Percentiles rank a stretch among this genome's conserved stretches.
Evolutionary conservation across 2,888 invertebrate species (phyloP).

Genomic region (Melanchra persicariae): DNA sequence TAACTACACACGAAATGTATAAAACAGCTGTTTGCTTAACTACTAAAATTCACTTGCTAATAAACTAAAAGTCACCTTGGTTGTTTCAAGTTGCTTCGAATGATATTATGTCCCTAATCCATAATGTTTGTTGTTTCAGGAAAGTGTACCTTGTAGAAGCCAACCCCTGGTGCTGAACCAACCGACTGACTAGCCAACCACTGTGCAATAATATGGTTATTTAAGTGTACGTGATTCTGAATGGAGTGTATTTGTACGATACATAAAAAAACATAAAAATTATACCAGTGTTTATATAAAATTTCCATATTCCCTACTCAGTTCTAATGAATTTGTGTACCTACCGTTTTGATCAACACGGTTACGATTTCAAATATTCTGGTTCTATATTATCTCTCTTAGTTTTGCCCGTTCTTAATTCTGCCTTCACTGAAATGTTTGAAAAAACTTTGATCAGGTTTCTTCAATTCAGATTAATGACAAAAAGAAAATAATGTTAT

Average conservation of each 20-base stretch:
- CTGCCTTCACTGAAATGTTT: not conserved
- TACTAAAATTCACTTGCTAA: not conserved
- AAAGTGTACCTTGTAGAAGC: constrained; percentile 44
- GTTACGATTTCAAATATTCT: too few relatives aligned
- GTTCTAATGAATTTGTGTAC: too few relatives aligned
- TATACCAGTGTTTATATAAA: not conserved
- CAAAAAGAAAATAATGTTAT: too few relatives aligned
- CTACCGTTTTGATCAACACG: too few relatives aligned
- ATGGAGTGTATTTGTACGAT: constrained; percentile 55
- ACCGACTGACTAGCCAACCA: constrained; percentile 57
- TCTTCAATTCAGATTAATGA: too few relatives aligned
- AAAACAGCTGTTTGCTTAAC: not conserved
- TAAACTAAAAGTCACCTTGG: not conserved
- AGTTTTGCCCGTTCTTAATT: not conserved
- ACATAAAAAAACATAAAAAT: constrained; percentile 52
- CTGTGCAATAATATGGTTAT: constrained; percentile 53
- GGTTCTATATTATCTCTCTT: not conserved
- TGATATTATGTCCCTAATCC: not conserved
- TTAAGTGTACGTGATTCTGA: constrained; percentile 52
- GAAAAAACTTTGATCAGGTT: not conserved
- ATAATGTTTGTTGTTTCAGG: constrained; percentile 54
- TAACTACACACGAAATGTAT: too few relatives aligned
- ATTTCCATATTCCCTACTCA: too few relatives aligned
- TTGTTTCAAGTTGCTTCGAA: not conserved
- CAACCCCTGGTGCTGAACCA: constrained; percentile 62